These are phyloP conservation scores for Sphaerodactylus townsendi DNA, from an alignment of 2,113 vertebrate species.

Conservation along the genomic window DNA sequence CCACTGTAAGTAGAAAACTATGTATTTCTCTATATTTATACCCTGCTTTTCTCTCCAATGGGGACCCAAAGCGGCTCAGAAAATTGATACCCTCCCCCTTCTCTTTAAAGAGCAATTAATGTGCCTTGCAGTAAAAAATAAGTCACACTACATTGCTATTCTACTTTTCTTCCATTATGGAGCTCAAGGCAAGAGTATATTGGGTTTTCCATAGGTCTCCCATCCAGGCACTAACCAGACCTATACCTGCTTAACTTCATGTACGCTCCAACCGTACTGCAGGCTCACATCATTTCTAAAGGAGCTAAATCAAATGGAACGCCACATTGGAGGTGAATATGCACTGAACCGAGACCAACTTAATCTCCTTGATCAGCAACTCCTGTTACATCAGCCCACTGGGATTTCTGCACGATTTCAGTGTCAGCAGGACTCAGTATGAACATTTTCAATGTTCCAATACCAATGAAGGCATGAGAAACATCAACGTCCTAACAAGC, in stretches of 20 bases:
- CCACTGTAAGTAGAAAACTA: too few relatives aligned
- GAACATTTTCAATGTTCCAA: neutral
- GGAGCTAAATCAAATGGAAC: neutral
- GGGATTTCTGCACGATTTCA: slow-evolving; percentile 23
- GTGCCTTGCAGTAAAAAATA: too few relatives aligned
- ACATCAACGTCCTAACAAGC: slow-evolving; percentile 52
- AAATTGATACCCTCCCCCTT: neutral
- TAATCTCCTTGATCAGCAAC: slow-evolving; percentile 1
- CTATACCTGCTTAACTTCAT: too few relatives aligned
- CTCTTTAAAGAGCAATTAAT: neutral
- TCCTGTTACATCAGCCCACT: slow-evolving; percentile 4
- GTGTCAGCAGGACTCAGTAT: neutral
- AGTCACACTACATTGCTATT: too few relatives aligned
- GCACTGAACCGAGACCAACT: neutral
- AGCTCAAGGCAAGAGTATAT: too few relatives aligned
- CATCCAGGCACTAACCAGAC: too few relatives aligned
- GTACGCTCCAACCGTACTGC: too few relatives aligned
- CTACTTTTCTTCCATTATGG: too few relatives aligned
- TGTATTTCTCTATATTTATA: too few relatives aligned
- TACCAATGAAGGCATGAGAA: slow-evolving; percentile 48
- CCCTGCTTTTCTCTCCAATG: too few relatives aligned
- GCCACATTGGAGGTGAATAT: neutral
- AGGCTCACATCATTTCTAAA: neutral
- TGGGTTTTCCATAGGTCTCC: too few relatives aligned
- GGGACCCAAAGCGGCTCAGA: too few relatives aligned